These are phyloP conservation scores for Arvicola amphibius DNA, from an alignment of 2,797 vertebrate genomes.

Conservation along the genomic window DNA sequence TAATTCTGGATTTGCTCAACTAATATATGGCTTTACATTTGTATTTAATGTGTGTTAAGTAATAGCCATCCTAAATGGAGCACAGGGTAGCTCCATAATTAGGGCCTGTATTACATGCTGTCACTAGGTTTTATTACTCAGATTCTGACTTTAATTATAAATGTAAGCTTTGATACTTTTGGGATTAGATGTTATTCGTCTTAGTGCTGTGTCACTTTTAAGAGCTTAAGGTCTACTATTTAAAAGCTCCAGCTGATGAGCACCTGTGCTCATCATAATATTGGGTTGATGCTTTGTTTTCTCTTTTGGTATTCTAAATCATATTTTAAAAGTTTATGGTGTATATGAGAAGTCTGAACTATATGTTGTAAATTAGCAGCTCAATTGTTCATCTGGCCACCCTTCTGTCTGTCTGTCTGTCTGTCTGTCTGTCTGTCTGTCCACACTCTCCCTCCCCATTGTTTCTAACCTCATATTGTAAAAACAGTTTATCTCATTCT, in stretches of 20 bases:
- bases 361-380: slow-evolving; percentile 37
- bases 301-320: neutral
- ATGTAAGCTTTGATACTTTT: slow-evolving; percentile 23
- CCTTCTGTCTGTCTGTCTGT: too few relatives aligned
- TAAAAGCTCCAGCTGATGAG: slow-evolving; percentile 64
- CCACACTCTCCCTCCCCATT: neutral
- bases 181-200: slow-evolving; percentile 39
- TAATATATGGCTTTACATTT: slow-evolving; percentile 38
- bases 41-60: slow-evolving; percentile 53
- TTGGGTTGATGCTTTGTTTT: slow-evolving; percentile 19
- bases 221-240: slow-evolving; percentile 67
- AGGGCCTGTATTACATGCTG: neutral
- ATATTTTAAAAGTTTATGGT: slow-evolving; percentile 32
- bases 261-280: slow-evolving; percentile 55
- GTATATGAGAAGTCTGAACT: neutral
- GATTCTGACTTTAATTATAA: slow-evolving; percentile 60
- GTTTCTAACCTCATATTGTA: slow-evolving; percentile 47
- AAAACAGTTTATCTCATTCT: slow-evolving; percentile 52
- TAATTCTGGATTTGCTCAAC: slow-evolving; percentile 33
- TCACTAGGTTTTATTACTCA: slow-evolving; percentile 1
- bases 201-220: slow-evolving; percentile 42
- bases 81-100: neutral
- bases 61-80: slow-evolving; percentile 7
- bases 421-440: neutral
- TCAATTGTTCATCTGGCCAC: neutral